These are phyloP conservation scores for Orcinus orca DNA, from an alignment of 2,113 vertebrate species.

Conservation along the genomic window DNA sequence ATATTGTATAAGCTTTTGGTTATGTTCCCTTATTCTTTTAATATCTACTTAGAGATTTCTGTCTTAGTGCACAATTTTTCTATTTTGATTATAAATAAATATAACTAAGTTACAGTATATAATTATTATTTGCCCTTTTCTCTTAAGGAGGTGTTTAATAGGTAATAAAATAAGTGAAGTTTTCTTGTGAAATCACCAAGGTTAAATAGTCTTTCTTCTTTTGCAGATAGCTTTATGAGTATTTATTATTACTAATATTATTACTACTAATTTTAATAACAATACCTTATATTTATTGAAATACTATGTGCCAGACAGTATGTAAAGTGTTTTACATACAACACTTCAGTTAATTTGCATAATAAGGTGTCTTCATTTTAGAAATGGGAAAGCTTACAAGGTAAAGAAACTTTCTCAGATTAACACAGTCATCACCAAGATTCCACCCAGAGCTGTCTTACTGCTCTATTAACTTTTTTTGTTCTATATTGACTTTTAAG, in stretches of 20 bases:
- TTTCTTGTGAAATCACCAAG: constrained; percentile 18
- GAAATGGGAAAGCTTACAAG: background rate
- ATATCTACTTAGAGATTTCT: constrained; percentile 9
- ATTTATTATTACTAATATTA: background rate
- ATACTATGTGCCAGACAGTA: background rate
- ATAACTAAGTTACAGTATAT: background rate
- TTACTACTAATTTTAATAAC: background rate
- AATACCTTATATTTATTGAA: background rate
- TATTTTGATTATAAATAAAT: constrained; percentile 40
- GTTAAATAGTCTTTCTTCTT: background rate
- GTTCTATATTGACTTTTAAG: background rate
- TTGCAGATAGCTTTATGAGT: background rate
- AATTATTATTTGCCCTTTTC: background rate
- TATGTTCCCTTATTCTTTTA: constrained; percentile 18
- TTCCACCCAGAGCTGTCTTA: background rate
- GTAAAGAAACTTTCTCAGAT: background rate
- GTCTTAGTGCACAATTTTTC: constrained; percentile 3
- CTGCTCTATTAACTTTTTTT: background rate
- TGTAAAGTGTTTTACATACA: background rate
- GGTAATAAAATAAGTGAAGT: background rate
- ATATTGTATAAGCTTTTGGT: background rate
- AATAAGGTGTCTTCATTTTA: background rate
- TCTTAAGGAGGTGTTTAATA: background rate
- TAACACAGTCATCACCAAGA: background rate
- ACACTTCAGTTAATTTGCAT: background rate